Evolutionary conservation across 2,888 invertebrate species (phyloP).

Genomic region (Caenorhabditis zanzibari): DNA sequence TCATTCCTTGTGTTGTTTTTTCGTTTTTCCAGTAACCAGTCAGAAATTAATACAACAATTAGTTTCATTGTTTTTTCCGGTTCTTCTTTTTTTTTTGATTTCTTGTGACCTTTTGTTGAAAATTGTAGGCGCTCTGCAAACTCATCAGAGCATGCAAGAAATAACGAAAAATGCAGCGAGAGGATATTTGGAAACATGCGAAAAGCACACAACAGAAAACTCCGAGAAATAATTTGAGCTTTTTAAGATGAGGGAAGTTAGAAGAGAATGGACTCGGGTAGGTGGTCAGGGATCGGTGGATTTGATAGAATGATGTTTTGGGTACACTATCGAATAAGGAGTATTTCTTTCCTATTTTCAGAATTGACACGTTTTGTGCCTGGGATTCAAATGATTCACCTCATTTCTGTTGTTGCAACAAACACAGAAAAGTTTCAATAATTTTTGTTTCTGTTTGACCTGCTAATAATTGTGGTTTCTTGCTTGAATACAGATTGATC

Average conservation of each 20-base stretch:
- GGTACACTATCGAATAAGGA: background rate
- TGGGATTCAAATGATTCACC: background rate
- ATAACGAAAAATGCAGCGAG: background rate
- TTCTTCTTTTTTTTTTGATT: background rate
- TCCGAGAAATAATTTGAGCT: background rate
- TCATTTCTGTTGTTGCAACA: background rate
- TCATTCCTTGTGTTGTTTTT: background rate
- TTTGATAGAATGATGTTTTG: background rate
- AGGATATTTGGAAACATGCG: background rate
- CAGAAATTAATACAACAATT: constrained; percentile 8
- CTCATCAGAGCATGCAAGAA: constrained; percentile 27
- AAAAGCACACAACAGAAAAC: background rate
- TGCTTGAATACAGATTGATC: no score
- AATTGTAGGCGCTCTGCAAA: background rate
- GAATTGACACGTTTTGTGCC: no score
- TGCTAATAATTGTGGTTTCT: no score
- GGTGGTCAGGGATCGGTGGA: constrained; percentile 13
- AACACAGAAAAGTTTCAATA: background rate
- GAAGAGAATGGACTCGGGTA: background rate
- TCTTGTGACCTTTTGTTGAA: background rate
- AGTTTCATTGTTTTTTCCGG: background rate
- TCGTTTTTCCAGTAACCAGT: constrained; percentile 15
- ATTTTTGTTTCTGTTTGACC: no score
- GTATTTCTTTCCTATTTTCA: background rate
- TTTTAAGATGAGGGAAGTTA: background rate